Conservation (phyloP, 2,113 vertebrate species). For the Bubo bubo region DNA sequence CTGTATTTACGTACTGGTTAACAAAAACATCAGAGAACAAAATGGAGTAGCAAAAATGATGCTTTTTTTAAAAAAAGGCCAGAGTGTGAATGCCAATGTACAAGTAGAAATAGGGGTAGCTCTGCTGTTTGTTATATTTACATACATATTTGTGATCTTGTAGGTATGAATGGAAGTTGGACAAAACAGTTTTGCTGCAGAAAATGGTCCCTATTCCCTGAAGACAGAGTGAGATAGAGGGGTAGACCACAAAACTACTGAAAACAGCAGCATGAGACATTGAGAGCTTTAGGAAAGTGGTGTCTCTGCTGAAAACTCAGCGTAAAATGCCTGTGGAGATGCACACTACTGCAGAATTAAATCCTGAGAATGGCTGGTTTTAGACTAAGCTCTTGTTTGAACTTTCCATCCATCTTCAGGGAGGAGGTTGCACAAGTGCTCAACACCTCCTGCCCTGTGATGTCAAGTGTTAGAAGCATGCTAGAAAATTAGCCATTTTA, state of each 20-base stretch:
- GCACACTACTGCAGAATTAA: neutral
- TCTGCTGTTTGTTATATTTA: neutral
- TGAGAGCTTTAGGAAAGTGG: neutral
- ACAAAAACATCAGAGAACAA: neutral
- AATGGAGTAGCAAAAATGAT: neutral
- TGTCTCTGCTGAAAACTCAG: neutral
- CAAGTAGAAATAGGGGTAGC: neutral
- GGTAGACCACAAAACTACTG: neutral
- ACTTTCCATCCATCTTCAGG: accelerated
- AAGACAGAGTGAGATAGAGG: neutral
- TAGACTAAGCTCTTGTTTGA: neutral
- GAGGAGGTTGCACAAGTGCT: neutral
- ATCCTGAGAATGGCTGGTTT: neutral
- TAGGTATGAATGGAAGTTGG: neutral
- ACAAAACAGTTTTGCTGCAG: neutral
- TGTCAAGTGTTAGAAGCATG: neutral
- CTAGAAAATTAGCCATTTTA: neutral
- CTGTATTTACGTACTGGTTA: neutral
- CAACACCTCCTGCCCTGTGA: neutral
- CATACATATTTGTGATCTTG: neutral
- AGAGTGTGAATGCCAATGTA: neutral
- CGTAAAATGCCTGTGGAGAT: neutral
- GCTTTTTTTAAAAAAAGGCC: neutral
- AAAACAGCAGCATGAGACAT: neutral
- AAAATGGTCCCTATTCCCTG: neutral